Percentiles rank a stretch among this genome's conserved stretches.
phyloP scores from a whole-genome alignment of 2,113 vertebrate species.

The Amia ocellicauda region DNA sequence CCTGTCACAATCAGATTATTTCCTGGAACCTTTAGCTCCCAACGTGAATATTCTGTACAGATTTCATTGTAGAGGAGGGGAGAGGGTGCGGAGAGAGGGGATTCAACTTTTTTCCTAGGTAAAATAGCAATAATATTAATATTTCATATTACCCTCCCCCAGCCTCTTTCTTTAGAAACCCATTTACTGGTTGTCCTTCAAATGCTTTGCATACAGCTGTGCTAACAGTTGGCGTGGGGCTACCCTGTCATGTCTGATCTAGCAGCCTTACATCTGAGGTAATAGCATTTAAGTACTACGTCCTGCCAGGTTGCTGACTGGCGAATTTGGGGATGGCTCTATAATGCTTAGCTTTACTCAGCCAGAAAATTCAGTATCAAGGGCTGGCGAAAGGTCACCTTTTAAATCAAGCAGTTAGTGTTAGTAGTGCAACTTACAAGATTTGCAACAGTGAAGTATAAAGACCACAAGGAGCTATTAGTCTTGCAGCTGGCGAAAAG shows the following conservation, averaged over 20 bases:
- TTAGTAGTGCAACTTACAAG: slow-evolving; percentile 9
- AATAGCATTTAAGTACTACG: slow-evolving; percentile 4
- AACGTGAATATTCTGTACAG: slow-evolving; percentile 6
- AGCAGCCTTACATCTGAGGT: slow-evolving; percentile 12
- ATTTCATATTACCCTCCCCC: slow-evolving; percentile 38
- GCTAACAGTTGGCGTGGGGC: slow-evolving; percentile 28
- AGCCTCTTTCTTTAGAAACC: slow-evolving; percentile 38
- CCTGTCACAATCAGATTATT: not conserved
- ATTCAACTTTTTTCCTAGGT: slow-evolving; percentile 15
- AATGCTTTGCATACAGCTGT: slow-evolving; percentile 57
- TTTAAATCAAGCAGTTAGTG: slow-evolving; percentile 13
- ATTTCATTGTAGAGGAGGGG: not conserved
- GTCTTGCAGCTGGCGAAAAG: slow-evolving; percentile 1
- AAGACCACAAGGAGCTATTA: slow-evolving; percentile 12
- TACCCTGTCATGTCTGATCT: slow-evolving; percentile 6
- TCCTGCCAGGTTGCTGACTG: slow-evolving; percentile 22
- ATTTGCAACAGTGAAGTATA: slow-evolving; percentile 4
- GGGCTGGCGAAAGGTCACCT: slow-evolving; percentile 50
- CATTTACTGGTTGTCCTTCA: slow-evolving; percentile 49
- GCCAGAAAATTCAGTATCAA: slow-evolving; percentile 51
- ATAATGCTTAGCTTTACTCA: slow-evolving; percentile 28
- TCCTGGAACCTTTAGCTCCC: not conserved
- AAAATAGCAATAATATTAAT: slow-evolving; percentile 28
- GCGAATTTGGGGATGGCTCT: slow-evolving; percentile 23
- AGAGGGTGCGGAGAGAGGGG: not conserved